Evolutionary conservation across 2,113 vertebrate genomes (phyloP), one percentile per base, ranked within the genome.

Genomic region (Melanotaenia duboulayi): DNA sequence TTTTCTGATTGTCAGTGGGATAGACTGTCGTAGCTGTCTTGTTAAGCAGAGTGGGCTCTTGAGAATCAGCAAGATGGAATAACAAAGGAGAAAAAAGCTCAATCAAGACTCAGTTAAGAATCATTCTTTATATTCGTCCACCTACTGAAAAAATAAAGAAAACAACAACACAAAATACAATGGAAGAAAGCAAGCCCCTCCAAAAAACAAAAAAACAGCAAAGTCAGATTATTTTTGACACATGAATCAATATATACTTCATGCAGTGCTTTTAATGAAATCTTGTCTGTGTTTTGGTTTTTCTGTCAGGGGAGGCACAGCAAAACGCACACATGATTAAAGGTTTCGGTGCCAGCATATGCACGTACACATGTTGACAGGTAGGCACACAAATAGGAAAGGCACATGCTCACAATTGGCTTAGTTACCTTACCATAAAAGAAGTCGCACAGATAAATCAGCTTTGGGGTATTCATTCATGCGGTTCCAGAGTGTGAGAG

Each of bases 1-100:
- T 83, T 62, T 81, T 44, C 65, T 74, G 59, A 83, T 83, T 82
- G 81, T 86, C 78, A 71, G 80, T 40, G 24, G 49, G 71, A 79
- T 56, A 61, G 64, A 76, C 86, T 51, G 59, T 76, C 54, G 77
- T 59, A 24, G 58, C 61, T 71, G 60, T 77, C 64, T 82, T 71
- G 72, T 73, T 84, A 79, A 85, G 77, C 39, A 13, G 59, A 80
- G 58, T 61, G 24, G 74, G 59, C 75, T 52, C 42, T 71, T 52
- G 83, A 86, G 86, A 71, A 63, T 37, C 52, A 42, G 48, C 8
- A 9, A 42, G 46, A 77, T 25, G 39, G 20, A 67, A 46, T n/a
- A 62, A 70, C 24, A 74, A 61, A 49, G 40, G n/a, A 65, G 46
- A 52, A 74, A 74, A 46, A 35, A 24, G 52, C 65, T 71, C 64